These are phyloP conservation scores for Anhinga rufa DNA, from an alignment of 2,113 vertebrate species.

Conservation along the genomic window DNA sequence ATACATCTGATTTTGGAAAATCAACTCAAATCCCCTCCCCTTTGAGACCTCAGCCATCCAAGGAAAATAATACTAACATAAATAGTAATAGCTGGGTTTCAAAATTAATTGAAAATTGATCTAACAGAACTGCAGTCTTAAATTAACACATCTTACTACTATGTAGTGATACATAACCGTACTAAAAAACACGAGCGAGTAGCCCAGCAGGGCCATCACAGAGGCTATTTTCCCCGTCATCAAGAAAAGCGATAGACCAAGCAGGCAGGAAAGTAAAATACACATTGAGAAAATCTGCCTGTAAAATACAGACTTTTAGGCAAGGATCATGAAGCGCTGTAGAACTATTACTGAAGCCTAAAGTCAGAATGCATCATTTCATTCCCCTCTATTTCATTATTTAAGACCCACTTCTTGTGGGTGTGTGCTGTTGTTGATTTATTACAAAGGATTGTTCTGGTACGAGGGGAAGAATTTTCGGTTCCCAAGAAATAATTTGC, in stretches of 20 bases:
- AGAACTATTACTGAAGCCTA: neutral
- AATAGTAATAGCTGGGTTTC: neutral
- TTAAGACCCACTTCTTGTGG: neutral
- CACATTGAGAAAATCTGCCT: neutral
- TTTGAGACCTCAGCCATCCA: neutral
- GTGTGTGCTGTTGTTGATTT: neutral
- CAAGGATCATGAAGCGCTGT: neutral
- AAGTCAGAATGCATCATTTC: neutral
- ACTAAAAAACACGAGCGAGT: neutral
- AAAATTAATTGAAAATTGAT: neutral
- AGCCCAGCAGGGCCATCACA: neutral
- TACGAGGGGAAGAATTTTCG: neutral
- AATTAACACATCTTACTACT: neutral
- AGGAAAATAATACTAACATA: neutral
- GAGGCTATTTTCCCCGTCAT: neutral
- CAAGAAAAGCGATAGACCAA: neutral
- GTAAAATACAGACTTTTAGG: neutral
- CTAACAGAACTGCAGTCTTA: neutral
- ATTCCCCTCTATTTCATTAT: neutral
- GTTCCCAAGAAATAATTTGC: neutral
- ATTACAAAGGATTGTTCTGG: neutral
- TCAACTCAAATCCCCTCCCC: neutral
- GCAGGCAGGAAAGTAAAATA: neutral
- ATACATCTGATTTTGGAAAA: neutral
- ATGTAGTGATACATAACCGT: fast-evolving